Evolutionary conservation across 92 coral and sea anemone genomes (phyloP).

Genomic region (Palythoa heliodiscus): DNA sequence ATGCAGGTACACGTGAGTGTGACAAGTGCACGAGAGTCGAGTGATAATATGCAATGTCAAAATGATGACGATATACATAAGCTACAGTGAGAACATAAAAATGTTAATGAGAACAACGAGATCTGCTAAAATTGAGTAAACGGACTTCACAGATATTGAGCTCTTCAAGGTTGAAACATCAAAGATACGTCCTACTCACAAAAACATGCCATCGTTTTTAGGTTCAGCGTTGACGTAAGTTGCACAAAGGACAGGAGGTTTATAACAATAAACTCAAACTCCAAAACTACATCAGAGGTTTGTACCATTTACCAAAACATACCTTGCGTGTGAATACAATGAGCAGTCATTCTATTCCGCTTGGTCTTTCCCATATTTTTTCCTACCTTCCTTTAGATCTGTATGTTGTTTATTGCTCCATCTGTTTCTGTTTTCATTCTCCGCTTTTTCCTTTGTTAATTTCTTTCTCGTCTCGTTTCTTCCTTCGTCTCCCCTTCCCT

Average conservation of each 20-base stretch:
- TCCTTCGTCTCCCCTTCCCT: too few relatives aligned
- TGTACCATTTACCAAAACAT: not conserved
- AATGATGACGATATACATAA: not conserved
- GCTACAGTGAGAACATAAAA: not conserved
- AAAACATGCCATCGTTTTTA: not conserved
- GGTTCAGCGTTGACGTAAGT: slow-evolving; percentile 87
- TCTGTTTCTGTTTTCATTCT: too few relatives aligned
- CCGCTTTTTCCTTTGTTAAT: too few relatives aligned
- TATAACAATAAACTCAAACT: slow-evolving; percentile 87
- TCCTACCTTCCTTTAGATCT: not conserved
- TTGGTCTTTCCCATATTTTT: not conserved
- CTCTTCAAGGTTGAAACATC: not conserved
- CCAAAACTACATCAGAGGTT: slow-evolving; percentile 97
- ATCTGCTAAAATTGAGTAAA: not conserved
- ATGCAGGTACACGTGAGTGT: not conserved
- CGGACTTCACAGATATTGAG: not conserved
- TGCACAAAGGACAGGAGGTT: slow-evolving; percentile 86
- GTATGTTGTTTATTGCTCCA: too few relatives aligned
- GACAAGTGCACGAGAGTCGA: too few relatives aligned
- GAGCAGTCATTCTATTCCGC: not conserved
- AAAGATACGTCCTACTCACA: too few relatives aligned
- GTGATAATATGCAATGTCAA: not conserved
- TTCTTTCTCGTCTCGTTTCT: too few relatives aligned
- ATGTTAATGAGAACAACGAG: slow-evolving; percentile 39
- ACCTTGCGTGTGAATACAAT: not conserved